Evolutionary conservation across 2,113 vertebrate species (phyloP).

Genomic region (Cnemophilus loriae): DNA sequence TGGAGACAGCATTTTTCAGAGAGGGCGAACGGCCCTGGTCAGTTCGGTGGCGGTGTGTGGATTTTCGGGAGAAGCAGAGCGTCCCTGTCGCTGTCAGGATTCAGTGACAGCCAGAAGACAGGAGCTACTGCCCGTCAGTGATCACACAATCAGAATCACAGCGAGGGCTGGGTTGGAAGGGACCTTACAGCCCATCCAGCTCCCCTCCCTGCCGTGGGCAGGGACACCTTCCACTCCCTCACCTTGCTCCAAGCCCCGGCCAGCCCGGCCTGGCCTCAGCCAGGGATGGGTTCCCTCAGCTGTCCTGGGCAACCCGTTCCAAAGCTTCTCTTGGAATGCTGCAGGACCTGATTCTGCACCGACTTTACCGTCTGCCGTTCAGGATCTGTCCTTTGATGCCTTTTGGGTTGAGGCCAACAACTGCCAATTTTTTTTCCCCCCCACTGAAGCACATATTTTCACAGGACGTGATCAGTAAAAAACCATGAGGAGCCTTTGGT

Average conservation of each 20-base stretch:
- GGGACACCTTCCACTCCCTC: background rate
- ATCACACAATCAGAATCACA: background rate
- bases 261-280: background rate
- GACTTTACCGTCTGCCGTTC: background rate
- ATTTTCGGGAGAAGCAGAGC: background rate
- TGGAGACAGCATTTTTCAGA: background rate
- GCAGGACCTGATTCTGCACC: background rate
- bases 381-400: background rate
- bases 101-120: background rate
- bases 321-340: background rate
- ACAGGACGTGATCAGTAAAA: background rate
- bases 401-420: background rate
- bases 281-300: background rate
- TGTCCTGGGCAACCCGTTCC: background rate
- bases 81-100: background rate
- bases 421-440: background rate
- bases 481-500: background rate
- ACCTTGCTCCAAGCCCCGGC: background rate
- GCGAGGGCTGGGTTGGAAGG: background rate
- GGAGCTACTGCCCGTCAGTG: background rate
- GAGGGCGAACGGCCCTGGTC: background rate
- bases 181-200: background rate
- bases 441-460: background rate
- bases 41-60: background rate
- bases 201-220: background rate